A percentile compares a stretch with the other conserved stretches of the same genome.
These are phyloP conservation scores for Lagorchestes hirsutus DNA, from an alignment of 2,797 vertebrate species.

Conservation along the genomic window DNA sequence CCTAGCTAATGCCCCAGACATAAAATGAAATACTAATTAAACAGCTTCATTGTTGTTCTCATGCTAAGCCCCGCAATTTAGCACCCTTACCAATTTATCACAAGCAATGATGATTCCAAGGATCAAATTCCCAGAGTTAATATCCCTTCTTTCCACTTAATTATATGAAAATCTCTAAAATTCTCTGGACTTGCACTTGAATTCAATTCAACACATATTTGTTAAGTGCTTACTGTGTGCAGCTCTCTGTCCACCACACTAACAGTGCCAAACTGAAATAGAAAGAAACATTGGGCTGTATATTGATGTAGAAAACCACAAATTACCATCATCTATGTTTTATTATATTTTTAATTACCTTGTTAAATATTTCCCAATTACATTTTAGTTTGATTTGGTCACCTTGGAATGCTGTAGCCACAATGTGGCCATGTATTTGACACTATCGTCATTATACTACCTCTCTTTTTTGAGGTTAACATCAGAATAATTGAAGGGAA, in stretches of 20 bases:
- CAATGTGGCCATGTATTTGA: background rate
- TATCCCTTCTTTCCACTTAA: background rate
- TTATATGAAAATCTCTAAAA: background rate
- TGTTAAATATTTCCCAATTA: background rate
- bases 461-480: background rate
- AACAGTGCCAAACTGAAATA: background rate
- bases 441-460: background rate
- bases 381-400: background rate
- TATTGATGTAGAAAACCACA: background rate
- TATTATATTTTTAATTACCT: background rate
- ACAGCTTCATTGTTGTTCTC: background rate
- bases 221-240: background rate
- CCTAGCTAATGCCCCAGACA: background rate
- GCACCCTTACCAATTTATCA: background rate
- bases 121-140: background rate
- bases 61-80: background rate
- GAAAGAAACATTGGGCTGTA: background rate
- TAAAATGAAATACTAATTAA: background rate
- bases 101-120: background rate
- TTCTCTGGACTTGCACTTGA: background rate
- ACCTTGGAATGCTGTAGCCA: background rate
- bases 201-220: background rate
- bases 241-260: background rate
- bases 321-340: background rate
- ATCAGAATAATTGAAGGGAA: background rate